These are phyloP conservation scores for Athalia cordata DNA, from an alignment of 2,888 invertebrate species.

Conservation along the genomic window DNA sequence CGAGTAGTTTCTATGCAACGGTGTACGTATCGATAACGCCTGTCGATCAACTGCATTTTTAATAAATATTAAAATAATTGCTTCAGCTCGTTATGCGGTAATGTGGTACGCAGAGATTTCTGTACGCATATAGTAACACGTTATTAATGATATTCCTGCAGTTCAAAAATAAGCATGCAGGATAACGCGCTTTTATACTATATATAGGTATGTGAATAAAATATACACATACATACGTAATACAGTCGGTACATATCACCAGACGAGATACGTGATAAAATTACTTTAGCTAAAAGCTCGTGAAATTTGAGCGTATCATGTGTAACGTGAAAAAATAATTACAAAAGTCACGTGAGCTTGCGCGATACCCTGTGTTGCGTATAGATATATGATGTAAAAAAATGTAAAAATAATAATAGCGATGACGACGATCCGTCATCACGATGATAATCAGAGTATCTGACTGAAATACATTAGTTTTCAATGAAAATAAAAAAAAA, in stretches of 20 bases:
- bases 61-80: too few species aligned
- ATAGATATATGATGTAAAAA: background rate
- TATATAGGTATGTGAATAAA: too few species aligned
- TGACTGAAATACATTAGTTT: too few species aligned
- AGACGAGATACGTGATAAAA: conserved; percentile 50
- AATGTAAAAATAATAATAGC: conserved; percentile 3
- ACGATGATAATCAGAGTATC: background rate
- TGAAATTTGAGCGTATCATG: conserved; percentile 46
- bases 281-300: conserved; percentile 52
- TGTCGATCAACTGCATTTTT: too few species aligned
- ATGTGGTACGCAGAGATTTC: too few species aligned
- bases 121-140: too few species aligned
- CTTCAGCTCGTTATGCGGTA: too few species aligned
- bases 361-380: background rate
- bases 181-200: too few species aligned
- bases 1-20: too few species aligned
- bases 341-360: background rate
- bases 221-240: background rate
- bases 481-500: background rate
- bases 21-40: too few species aligned
- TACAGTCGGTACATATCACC: background rate
- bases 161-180: too few species aligned
- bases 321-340: conserved; percentile 37
- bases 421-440: background rate
- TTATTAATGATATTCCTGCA: too few species aligned